These are phyloP conservation scores for Blera fallax DNA, from an alignment of 2,888 invertebrate species.

Conservation along the genomic window DNA sequence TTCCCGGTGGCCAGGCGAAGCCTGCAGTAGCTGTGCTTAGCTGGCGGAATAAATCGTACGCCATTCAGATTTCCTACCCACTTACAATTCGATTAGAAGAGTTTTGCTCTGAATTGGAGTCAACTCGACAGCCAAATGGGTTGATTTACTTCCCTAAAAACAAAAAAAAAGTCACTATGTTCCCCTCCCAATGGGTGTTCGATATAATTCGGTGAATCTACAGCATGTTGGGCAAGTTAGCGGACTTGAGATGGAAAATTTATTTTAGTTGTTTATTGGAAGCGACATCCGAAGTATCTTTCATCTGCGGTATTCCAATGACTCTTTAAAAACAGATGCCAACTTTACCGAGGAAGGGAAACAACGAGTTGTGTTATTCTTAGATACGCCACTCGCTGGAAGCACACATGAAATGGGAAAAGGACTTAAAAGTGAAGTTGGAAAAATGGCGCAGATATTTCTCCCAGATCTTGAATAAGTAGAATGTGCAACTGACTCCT, in stretches of 20 bases:
- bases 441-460: no score
- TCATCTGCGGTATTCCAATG: no score
- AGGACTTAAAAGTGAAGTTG: no score
- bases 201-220: slow-evolving; percentile 23
- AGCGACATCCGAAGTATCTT: slow-evolving; percentile 4
- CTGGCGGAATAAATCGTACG: slow-evolving; percentile 44
- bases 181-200: slow-evolving; percentile 15
- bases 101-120: slow-evolving; percentile 49
- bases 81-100: slow-evolving; percentile 65
- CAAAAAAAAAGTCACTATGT: no score
- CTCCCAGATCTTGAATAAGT: no score
- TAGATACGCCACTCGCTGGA: no score
- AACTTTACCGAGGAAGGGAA: no score
- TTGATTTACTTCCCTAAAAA: slow-evolving; percentile 65
- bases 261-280: slow-evolving; percentile 27
- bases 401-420: no score
- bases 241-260: neutral
- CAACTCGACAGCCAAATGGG: slow-evolving; percentile 52
- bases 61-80: slow-evolving; percentile 60
- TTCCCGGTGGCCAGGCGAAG: neutral
- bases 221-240: slow-evolving; percentile 37
- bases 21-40: slow-evolving; percentile 7
- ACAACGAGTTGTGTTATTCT: no score
- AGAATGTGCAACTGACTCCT: no score
- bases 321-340: no score